Conservation (phyloP, 2,888 invertebrate species). For the Scaptomyza reducta region DNA sequence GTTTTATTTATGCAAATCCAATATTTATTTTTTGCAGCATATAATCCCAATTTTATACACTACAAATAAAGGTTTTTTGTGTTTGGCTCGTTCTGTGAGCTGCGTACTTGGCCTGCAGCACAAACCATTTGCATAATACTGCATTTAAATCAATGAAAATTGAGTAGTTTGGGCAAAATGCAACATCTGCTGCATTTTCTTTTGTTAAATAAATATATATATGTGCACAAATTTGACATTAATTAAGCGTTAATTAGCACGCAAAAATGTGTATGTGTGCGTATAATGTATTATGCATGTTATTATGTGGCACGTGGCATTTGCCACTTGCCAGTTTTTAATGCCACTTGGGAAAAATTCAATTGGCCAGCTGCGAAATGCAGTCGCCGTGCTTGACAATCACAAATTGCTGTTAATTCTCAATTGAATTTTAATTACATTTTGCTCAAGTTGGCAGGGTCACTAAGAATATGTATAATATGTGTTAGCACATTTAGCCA, state of each 20-base stretch:
- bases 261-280: constrained; percentile 44
- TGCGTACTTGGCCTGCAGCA: not conserved
- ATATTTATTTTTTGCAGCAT: not conserved
- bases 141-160: constrained; percentile 66
- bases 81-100: no score
- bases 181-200: constrained; percentile 57
- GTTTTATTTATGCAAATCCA: constrained; percentile 24
- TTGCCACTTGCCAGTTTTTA: constrained; percentile 26
- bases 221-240: constrained; percentile 57
- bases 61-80: not conserved
- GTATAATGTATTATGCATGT: constrained; percentile 66
- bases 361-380: constrained; percentile 27
- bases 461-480: not conserved
- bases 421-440: constrained; percentile 4
- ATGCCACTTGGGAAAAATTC: constrained; percentile 36
- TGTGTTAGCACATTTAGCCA: not conserved
- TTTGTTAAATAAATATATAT: constrained; percentile 37
- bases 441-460: not conserved
- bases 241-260: constrained; percentile 72
- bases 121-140: constrained; percentile 61
- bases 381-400: constrained; percentile 8
- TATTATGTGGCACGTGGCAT: constrained; percentile 24
- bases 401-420: constrained; percentile 6
- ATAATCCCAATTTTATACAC: constrained; percentile 5
- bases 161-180: constrained; percentile 21